Evolutionary conservation across 30 jellyfish, hydroid and myxozoan species (phyloP), one percentile per base, ranked within the genome.

Genomic region (Hydractinia symbiolongicarpus): DNA sequence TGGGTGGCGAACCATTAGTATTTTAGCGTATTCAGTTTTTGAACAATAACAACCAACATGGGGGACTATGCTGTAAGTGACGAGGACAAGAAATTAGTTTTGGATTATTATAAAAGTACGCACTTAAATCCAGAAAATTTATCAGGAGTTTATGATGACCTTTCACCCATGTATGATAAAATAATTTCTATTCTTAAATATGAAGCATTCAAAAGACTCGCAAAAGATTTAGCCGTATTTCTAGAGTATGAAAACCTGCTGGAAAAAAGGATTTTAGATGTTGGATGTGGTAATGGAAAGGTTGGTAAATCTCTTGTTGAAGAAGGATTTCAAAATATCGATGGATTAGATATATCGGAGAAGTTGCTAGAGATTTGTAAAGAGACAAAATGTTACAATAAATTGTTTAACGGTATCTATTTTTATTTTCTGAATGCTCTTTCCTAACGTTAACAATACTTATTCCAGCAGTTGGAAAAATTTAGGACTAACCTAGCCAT

Each of bases 261-360:
- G 9, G 9, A 44, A 7, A 64, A 64, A 64, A 64, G 40, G 40
- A 51, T 64, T 6, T n/a, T 64, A n/a, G 74, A 64, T 51, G 40
- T 64, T 7, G 74, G 74, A n/a, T 44, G 52, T 6, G 74, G 74
- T 7, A 64, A 44, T 8, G 74, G 74, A 6, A 7, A 64, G 17
- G 19, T 64, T 13, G 74, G 74, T 0, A 51, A 64, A 64, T 7
- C 74, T 64, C 40, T 64, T n/a, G 19, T 44, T 44, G 40, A 64
- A n/a, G 19, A 51, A 7, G 74, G 74, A 7, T 64, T 64, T 51
- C 0, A 51, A 64, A 7, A 64, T 64, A 64, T 64, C 40, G 74
- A 64, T 51, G 74, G 74, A 64, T 64, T 64, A 13, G 74, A 64
- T 64, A n/a, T 64, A 51, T 64, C 74, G 74, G 74, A 64, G 40